Conservation (phyloP, 1,140 invertebrate genomes). For the Pantala flavescens region DNA sequence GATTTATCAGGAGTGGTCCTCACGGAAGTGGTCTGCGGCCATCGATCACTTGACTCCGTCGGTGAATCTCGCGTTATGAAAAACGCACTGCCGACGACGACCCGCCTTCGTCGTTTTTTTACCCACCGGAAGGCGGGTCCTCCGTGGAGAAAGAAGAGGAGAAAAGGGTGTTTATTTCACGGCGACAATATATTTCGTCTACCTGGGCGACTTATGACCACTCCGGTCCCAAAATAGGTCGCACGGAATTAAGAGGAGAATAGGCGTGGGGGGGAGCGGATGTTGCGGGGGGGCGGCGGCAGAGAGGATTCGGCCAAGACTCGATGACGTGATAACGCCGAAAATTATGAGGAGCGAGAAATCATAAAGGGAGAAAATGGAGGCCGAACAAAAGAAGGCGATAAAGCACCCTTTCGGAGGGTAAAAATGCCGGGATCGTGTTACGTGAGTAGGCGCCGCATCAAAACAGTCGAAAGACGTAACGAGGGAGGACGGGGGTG, state of each 20-base stretch:
- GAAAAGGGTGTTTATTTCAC: constrained; percentile 6
- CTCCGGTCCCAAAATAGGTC: not conserved
- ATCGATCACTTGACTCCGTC: too few species aligned
- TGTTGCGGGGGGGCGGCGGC: not conserved
- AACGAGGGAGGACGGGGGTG: too few species aligned
- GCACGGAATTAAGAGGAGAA: constrained; percentile 2
- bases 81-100: too few species aligned
- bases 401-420: not conserved
- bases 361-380: constrained; percentile 9
- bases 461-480: too few species aligned
- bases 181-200: not conserved
- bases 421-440: not conserved
- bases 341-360: constrained; percentile 1
- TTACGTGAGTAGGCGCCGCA: not conserved
- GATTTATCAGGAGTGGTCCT: too few species aligned
- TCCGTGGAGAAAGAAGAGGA: not conserved
- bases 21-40: too few species aligned
- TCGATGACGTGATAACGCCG: constrained; percentile 3
- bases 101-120: too few species aligned
- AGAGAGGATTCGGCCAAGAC: not conserved
- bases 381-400: not conserved
- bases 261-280: not conserved
- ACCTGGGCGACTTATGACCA: not conserved
- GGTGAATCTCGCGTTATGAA: too few species aligned
- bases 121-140: not conserved